These are phyloP conservation scores for Balaeniceps rex DNA, from an alignment of 2,113 vertebrate species.

Conservation along the genomic window DNA sequence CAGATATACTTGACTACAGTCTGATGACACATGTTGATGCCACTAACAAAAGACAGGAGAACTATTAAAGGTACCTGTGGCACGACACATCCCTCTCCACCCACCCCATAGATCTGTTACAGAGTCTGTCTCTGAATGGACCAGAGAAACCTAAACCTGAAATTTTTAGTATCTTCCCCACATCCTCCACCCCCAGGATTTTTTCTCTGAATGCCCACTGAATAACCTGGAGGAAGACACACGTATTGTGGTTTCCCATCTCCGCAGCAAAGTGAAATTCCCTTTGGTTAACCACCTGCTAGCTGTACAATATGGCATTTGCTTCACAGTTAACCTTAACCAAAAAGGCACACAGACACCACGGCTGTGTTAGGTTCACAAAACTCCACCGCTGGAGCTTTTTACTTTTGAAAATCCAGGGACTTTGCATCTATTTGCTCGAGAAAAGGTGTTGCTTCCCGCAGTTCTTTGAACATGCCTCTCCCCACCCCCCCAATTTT, in stretches of 20 bases:
- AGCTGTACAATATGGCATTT: neutral
- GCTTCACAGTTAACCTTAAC: neutral
- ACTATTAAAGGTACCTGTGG: neutral
- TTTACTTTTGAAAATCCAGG: neutral
- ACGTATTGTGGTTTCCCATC: neutral
- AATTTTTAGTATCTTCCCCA: neutral
- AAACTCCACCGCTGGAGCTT: neutral
- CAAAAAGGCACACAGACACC: neutral
- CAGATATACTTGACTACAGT: neutral
- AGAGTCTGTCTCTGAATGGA: neutral
- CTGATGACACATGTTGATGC: neutral
- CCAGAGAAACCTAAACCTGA: neutral
- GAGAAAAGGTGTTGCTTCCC: neutral
- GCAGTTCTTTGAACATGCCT: neutral
- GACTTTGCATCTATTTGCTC: neutral
- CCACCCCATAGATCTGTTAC: neutral
- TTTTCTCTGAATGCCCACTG: slow-evolving; percentile 50
- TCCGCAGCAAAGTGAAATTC: slow-evolving; percentile 46
- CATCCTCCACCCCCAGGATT: neutral
- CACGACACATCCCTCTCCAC: neutral
- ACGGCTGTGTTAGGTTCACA: neutral
- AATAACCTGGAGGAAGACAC: slow-evolving; percentile 37
- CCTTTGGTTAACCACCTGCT: slow-evolving; percentile 50
- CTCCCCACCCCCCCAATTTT: neutral
- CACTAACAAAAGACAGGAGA: neutral